Evolutionary conservation across 2,888 invertebrate species (phyloP).

Genomic region (Hipparchia semele): DNA sequence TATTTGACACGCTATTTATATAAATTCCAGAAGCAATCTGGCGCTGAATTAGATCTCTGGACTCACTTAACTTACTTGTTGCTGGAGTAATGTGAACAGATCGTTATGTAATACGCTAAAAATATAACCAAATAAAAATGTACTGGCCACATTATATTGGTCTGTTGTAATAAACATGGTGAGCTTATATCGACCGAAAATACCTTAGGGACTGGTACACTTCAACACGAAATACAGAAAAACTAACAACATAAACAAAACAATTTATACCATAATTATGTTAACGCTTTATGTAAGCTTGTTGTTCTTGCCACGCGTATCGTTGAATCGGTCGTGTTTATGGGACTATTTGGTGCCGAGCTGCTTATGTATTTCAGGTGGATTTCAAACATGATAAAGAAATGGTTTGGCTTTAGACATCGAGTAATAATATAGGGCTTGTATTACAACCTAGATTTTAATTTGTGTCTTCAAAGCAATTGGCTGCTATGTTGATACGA

Average conservation of each 20-base stretch:
- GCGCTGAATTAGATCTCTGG: not conserved
- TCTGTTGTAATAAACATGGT: conserved; percentile 26
- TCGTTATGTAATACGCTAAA: conserved; percentile 14
- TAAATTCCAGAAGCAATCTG: not conserved
- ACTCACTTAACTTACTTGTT: too few species aligned
- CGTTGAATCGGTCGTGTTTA: not conserved
- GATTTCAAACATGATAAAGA: not conserved
- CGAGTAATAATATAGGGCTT: not conserved
- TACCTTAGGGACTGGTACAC: conserved; percentile 38
- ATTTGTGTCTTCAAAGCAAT: not conserved
- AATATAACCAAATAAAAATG: conserved; percentile 16
- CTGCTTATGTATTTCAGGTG: not conserved
- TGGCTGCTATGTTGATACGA: not conserved
- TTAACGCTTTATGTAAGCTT: conserved; percentile 26
- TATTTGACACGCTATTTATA: not conserved
- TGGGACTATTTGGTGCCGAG: not conserved
- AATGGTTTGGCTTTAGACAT: not conserved
- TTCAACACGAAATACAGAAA: conserved; percentile 35
- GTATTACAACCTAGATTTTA: too few species aligned
- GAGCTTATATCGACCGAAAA: conserved; percentile 35
- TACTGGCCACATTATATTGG: conserved; percentile 12
- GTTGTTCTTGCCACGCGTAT: conserved; percentile 10
- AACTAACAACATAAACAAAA: conserved; percentile 33
- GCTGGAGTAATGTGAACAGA: not conserved
- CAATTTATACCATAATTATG: conserved; percentile 18